These are phyloP conservation scores for Molossus alvarezi DNA, from an alignment of 2,797 vertebrate genomes.

Conservation along the genomic window DNA sequence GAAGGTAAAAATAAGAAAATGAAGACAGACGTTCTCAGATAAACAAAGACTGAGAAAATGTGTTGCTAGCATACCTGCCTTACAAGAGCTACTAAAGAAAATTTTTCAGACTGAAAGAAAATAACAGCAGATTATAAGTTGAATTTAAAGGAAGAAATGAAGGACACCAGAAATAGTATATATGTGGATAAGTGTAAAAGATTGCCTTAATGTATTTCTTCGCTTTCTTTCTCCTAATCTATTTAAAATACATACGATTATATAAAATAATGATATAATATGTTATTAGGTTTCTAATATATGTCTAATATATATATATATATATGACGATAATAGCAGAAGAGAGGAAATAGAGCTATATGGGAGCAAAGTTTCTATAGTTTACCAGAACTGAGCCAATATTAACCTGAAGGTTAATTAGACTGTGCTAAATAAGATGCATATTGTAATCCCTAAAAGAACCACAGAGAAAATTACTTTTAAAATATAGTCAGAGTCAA, in stretches of 20 bases:
- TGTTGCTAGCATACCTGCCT: background rate
- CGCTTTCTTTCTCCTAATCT: background rate
- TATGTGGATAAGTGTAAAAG: background rate
- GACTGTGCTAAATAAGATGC: background rate
- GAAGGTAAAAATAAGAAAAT: background rate
- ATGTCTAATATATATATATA: background rate
- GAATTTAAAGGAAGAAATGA: slow-evolving; percentile 24
- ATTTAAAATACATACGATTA: background rate
- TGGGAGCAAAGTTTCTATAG: background rate
- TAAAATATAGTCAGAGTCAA: background rate
- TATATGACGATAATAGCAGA: background rate
- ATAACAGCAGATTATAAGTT: background rate
- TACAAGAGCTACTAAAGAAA: no score
- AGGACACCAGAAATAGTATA: background rate
- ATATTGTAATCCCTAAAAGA: background rate
- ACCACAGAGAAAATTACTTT: background rate
- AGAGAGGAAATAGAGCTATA: background rate
- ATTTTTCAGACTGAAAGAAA: no score
- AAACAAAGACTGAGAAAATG: background rate
- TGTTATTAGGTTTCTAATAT: background rate
- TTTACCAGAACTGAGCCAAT: background rate
- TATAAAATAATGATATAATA: background rate
- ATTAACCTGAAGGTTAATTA: background rate
- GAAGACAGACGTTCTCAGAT: background rate
- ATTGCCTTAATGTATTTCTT: background rate